Conservation (phyloP, 2,888 invertebrate species). For the Drosophila pegasa region DNA sequence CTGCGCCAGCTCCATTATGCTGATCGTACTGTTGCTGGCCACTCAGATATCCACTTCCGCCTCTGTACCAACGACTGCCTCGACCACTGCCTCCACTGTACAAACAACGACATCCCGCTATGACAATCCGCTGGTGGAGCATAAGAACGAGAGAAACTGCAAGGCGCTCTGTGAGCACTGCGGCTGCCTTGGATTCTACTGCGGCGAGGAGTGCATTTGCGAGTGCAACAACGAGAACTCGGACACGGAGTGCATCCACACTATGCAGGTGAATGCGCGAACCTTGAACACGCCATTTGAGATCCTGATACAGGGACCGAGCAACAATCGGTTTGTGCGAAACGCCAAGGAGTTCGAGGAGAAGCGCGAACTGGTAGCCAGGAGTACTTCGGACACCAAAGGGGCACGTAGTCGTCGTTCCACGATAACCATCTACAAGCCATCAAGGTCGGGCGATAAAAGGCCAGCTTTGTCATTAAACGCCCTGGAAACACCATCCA, state of each 20-base stretch:
- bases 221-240: conserved; percentile 83
- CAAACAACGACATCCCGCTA: conserved; percentile 31
- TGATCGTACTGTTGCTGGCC: conserved; percentile 33
- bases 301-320: conserved; percentile 84
- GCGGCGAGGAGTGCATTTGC: conserved; percentile 85
- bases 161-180: conserved; percentile 83
- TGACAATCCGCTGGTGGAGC: conserved; percentile 70
- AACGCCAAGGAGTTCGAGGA: conserved; percentile 83
- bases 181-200: conserved; percentile 84
- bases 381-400: conserved; percentile 18
- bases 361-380: conserved; percentile 45
- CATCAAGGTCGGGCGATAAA: conserved; percentile 36
- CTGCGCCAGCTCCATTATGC: conserved; percentile 10
- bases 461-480: conserved; percentile 32
- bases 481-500: conserved; percentile 35
- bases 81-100: conserved; percentile 12
- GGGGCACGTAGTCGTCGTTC: conserved; percentile 74
- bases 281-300: conserved; percentile 80
- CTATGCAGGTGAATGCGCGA: conserved; percentile 81
- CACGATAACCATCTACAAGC: conserved; percentile 83
- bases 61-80: conserved; percentile 10
- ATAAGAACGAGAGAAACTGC: conserved; percentile 78
- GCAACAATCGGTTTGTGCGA: conserved; percentile 80
- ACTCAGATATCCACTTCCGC: conserved; percentile 31
- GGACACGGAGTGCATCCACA: conserved; percentile 81